These are phyloP conservation scores for Thelaira solivaga DNA, from an alignment of 2,888 invertebrate genomes.

Conservation along the genomic window DNA sequence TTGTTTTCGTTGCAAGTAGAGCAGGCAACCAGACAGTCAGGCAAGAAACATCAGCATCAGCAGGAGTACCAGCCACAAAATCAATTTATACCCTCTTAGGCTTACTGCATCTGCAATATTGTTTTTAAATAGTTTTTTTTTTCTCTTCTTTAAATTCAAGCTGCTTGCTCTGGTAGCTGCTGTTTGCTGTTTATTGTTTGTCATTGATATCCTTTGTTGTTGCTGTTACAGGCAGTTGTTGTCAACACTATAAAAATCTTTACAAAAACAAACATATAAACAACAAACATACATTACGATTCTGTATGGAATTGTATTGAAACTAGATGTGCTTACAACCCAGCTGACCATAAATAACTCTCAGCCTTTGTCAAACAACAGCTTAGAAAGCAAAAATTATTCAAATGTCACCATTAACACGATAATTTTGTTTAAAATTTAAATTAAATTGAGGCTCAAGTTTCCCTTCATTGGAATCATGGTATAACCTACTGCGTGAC, in stretches of 20 bases:
- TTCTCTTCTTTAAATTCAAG: conserved; percentile 8
- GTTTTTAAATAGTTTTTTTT: conserved; percentile 34
- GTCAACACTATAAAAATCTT: conserved; percentile 19
- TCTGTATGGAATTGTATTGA: background rate
- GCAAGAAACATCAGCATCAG: too few relatives aligned
- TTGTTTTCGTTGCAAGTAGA: conserved; percentile 9
- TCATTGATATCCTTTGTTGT: conserved; percentile 14
- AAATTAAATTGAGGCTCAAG: too few relatives aligned
- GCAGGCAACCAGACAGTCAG: background rate
- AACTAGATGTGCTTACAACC: too few relatives aligned
- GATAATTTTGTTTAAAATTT: too few relatives aligned
- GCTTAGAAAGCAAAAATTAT: too few relatives aligned
- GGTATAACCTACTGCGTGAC: too few relatives aligned
- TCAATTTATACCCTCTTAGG: conserved; percentile 41
- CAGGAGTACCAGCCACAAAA: too few relatives aligned
- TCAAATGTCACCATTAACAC: too few relatives aligned
- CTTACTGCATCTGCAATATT: conserved; percentile 40
- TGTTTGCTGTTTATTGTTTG: conserved; percentile 21
- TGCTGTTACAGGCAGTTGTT: conserved; percentile 20
- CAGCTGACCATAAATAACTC: too few relatives aligned
- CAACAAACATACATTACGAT: background rate
- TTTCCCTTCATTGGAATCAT: too few relatives aligned
- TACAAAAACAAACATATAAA: background rate
- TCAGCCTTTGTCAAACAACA: too few relatives aligned
- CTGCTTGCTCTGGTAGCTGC: too few relatives aligned